Conservation (phyloP, 2,113 vertebrate species). For the Equus quagga region DNA sequence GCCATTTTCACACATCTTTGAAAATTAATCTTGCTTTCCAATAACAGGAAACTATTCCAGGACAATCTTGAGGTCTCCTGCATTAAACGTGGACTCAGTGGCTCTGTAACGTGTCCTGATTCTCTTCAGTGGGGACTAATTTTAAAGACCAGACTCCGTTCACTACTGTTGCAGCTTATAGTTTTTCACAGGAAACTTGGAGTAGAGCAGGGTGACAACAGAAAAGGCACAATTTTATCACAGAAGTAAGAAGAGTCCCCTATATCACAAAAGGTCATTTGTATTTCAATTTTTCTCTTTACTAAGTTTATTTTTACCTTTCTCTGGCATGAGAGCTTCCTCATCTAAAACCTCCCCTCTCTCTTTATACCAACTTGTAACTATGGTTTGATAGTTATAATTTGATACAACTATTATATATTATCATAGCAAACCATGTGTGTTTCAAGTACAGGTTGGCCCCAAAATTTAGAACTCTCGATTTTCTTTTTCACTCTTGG, state of each 20-base stretch:
- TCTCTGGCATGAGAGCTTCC: neutral
- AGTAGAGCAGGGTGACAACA: neutral
- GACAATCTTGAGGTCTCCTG: neutral
- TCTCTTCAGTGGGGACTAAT: neutral
- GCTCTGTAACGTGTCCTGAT: neutral
- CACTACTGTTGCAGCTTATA: neutral
- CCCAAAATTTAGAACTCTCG: neutral
- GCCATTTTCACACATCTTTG: neutral
- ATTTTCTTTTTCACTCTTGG: neutral
- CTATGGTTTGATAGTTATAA: neutral
- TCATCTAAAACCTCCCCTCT: neutral
- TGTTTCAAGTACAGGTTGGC: neutral
- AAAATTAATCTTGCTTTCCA: neutral
- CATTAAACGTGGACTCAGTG: neutral
- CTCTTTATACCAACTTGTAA: neutral
- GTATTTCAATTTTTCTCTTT: neutral
- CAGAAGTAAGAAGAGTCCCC: neutral
- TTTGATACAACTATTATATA: neutral
- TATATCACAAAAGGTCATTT: neutral
- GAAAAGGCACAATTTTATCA: neutral
- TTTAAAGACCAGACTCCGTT: neutral
- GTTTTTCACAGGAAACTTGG: neutral
- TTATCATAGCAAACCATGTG: neutral
- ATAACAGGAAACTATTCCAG: neutral
- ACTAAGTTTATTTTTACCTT: neutral